Conservation (phyloP, 2,797 vertebrate genomes). For the Leptatherina wallacei region DNA sequence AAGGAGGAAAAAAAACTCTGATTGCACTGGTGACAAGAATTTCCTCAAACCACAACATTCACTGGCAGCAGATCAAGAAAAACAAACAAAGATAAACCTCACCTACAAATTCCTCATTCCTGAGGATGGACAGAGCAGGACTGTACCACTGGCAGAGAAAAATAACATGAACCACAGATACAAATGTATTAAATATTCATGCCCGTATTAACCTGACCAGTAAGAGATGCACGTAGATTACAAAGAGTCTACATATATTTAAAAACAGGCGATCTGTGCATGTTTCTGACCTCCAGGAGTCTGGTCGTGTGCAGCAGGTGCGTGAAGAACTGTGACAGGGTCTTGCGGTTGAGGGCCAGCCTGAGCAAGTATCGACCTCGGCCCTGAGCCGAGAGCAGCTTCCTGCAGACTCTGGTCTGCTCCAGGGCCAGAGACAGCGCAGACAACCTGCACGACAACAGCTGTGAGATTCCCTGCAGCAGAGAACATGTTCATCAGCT, state of each 20-base stretch:
- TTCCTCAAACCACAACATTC: constrained; percentile 7
- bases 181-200: background rate
- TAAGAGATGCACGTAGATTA: too few species aligned
- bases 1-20: constrained; percentile 6
- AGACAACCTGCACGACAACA: constrained; percentile 67
- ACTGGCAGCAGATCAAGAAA: constrained; percentile 1
- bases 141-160: constrained; percentile 84
- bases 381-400: constrained; percentile 83
- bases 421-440: constrained; percentile 79
- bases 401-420: constrained; percentile 75
- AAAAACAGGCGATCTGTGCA: background rate
- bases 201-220: background rate
- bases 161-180: background rate
- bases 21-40: background rate
- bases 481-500: accelerated
- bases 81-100: constrained; percentile 44
- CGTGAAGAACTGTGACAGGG: constrained; percentile 76
- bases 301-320: constrained; percentile 80
- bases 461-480: background rate
- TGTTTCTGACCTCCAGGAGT: constrained; percentile 77
- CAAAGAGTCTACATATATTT: too few species aligned
- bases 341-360: constrained; percentile 81
- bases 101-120: constrained; percentile 85
- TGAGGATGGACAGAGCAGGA: constrained; percentile 77
- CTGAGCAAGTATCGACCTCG: constrained; percentile 85